Evolutionary conservation across 2,888 invertebrate species (phyloP).

Genomic region (Thereva nobilitata): DNA sequence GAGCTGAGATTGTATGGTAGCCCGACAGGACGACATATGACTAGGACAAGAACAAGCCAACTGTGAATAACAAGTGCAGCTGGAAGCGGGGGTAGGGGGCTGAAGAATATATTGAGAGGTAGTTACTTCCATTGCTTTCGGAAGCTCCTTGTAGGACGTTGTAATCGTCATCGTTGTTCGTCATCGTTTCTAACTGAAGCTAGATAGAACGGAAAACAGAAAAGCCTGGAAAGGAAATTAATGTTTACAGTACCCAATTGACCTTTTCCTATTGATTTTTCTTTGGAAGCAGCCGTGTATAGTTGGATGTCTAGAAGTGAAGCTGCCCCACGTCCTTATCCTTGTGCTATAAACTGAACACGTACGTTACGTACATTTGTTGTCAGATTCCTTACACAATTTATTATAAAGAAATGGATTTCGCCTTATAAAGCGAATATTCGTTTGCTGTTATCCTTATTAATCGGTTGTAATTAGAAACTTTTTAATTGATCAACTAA

Average conservation of each 20-base stretch:
- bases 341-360: no score
- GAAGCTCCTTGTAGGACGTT: not conserved
- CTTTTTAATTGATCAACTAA: conserved; percentile 27
- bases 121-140: not conserved
- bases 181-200: not conserved
- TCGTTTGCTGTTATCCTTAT: not conserved
- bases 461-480: conserved; percentile 27
- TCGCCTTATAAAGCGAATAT: not conserved
- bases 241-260: conserved; percentile 13
- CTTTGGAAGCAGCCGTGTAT: not conserved
- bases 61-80: conserved; percentile 21
- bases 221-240: conserved; percentile 10
- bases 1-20: conserved; percentile 5
- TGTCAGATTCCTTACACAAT: not conserved
- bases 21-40: not conserved
- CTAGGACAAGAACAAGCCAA: conserved; percentile 4
- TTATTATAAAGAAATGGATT: not conserved
- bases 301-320: no score
- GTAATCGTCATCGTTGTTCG: conserved; percentile 2
- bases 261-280: conserved; percentile 14
- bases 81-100: not conserved
- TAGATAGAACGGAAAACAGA: not conserved
- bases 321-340: no score
- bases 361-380: not conserved
- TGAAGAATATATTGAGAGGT: not conserved